A percentile compares a stretch with the other conserved stretches of the same genome.
phyloP scores from a whole-genome alignment of 2,797 vertebrate species.

The Garrulus glandarius region DNA sequence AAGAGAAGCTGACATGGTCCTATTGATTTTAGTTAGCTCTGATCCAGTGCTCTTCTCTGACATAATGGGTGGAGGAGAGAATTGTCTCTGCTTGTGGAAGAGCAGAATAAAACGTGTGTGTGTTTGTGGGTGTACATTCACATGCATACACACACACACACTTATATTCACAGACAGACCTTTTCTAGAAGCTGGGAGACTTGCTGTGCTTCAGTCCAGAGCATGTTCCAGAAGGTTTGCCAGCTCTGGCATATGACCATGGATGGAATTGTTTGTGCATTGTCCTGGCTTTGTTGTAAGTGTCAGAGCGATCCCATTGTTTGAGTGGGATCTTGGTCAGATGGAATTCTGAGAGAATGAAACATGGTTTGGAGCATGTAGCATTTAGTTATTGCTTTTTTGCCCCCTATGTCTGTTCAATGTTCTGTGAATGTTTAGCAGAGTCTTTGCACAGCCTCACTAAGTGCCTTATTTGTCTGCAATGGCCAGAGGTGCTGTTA shows the following conservation, averaged over 20 bases:
- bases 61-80: neutral
- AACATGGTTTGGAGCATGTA: neutral
- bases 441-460: neutral
- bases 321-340: neutral
- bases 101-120: neutral
- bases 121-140: rapidly evolving
- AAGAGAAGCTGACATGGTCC: neutral
- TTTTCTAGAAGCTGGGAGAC: neutral
- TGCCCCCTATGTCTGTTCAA: rapidly evolving
- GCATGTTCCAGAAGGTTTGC: neutral
- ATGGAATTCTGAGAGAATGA: neutral
- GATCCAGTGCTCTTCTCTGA: neutral
- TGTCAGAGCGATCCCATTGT: neutral
- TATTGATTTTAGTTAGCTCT: neutral
- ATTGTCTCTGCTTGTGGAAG: neutral
- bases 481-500: neutral
- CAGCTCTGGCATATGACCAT: neutral
- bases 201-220: neutral
- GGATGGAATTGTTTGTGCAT: neutral
- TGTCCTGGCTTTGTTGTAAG: neutral
- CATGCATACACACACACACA: rapidly evolving
- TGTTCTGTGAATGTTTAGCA: neutral
- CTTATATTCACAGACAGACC: neutral
- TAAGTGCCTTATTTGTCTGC: neutral
- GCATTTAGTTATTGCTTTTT: neutral